Conservation (phyloP, 53 echinoderm and acorn worm genomes). For the Temnopleurus reevesii region DNA sequence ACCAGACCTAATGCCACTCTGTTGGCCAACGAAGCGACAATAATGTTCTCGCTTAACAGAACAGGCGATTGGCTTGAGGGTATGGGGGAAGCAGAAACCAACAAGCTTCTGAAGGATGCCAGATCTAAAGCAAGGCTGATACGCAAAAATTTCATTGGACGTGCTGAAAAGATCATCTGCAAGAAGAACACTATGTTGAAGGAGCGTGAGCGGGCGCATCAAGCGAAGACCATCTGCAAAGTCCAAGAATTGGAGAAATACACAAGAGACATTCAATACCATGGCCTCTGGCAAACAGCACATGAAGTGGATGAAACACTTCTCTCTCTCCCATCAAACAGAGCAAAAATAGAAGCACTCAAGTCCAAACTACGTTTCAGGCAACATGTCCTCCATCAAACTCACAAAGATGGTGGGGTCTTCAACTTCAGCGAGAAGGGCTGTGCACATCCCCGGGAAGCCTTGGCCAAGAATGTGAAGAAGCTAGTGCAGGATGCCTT, state of each 20-base stretch:
- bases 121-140: not conserved
- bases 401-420: not conserved
- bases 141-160: not conserved
- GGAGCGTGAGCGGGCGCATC: not conserved
- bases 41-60: constrained; percentile 18
- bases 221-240: not conserved
- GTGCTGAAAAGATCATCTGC: not conserved
- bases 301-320: not conserved
- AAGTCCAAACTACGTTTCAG: not conserved
- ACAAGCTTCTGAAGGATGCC: not conserved
- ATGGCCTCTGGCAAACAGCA: not conserved
- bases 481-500: not conserved
- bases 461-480: not conserved
- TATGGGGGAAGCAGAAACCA: not conserved
- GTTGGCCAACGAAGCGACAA: not conserved
- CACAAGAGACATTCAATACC: not conserved
- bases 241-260: not conserved
- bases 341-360: not conserved
- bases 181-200: not conserved
- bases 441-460: not conserved
- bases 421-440: not conserved
- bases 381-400: not conserved
- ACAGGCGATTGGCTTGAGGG: not conserved
- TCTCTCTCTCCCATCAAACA: not conserved
- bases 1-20: not conserved